A percentile compares a stretch with the other conserved stretches of the same genome.
Evolutionary conservation across 2,888 invertebrate genomes (phyloP).

Genomic region (Caenorhabditis wallacei): DNA sequence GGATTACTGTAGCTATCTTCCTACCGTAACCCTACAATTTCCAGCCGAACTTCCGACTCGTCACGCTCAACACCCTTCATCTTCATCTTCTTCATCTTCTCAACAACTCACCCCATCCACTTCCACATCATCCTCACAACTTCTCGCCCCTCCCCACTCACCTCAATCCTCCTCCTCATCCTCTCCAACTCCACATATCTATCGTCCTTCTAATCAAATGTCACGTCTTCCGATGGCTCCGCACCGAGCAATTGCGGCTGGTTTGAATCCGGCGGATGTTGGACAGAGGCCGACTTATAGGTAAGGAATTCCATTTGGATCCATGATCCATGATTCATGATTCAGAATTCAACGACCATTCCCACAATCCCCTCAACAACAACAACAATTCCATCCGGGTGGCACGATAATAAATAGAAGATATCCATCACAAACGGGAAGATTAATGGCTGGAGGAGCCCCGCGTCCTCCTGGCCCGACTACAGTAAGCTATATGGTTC

Average conservation of each 20-base stretch:
- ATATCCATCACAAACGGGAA: no score
- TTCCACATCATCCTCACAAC: constrained; percentile 18
- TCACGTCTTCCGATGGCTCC: constrained; percentile 48
- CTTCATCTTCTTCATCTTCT: constrained; percentile 17
- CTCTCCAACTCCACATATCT: not conserved
- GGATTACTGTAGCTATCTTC: no score
- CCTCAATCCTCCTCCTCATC: not conserved
- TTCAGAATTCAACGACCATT: not conserved
- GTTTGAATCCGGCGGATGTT: constrained; percentile 47
- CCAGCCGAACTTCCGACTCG: constrained; percentile 27
- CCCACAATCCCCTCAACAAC: not conserved
- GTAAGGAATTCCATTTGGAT: not conserved
- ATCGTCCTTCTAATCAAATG: constrained; percentile 1
- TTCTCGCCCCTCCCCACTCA: constrained; percentile 5
- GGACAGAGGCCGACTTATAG: constrained; percentile 4
- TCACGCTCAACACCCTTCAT: constrained; percentile 8
- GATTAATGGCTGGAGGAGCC: no score
- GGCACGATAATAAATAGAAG: no score
- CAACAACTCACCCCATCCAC: constrained; percentile 19
- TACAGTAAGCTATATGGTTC: not conserved
- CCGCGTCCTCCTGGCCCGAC: not conserved
- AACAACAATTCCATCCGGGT: no score
- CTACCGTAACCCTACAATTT: not conserved
- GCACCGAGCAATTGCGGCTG: constrained; percentile 49
- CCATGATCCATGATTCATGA: not conserved